Conservation (phyloP, 2,888 invertebrate genomes). For the Spodoptera picta region DNA sequence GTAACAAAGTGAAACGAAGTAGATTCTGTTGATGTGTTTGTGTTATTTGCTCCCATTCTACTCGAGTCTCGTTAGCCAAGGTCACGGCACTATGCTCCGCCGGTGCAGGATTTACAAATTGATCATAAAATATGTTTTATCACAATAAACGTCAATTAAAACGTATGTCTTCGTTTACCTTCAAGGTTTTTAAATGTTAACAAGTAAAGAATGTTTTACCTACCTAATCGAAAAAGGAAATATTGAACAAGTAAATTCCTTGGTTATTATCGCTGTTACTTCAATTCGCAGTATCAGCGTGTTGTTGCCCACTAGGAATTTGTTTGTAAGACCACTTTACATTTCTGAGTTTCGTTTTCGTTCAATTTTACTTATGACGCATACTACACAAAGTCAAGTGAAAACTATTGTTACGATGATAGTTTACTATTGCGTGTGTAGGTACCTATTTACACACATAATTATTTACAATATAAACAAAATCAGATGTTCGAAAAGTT, state of each 20-base stretch:
- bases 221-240: constrained; percentile 24
- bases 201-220: constrained; percentile 22
- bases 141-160: constrained; percentile 17
- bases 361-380: constrained; percentile 11
- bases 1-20: constrained; percentile 70
- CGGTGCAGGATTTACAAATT: constrained; percentile 35
- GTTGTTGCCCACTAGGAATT: constrained; percentile 25
- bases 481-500: constrained; percentile 7
- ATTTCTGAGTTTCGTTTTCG: constrained; percentile 22
- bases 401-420: constrained; percentile 5
- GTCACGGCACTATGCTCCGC: constrained; percentile 48
- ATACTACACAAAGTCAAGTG: constrained; percentile 1
- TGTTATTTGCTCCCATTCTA: constrained; percentile 67
- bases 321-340: constrained; percentile 36
- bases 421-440: not conserved
- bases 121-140: constrained; percentile 16
- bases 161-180: constrained; percentile 32
- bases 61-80: constrained; percentile 56
- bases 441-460: constrained; percentile 1
- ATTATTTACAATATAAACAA: constrained; percentile 1
- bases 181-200: constrained; percentile 21
- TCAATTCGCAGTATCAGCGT: constrained; percentile 26
- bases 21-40: constrained; percentile 67
- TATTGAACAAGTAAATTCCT: constrained; percentile 29
- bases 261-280: constrained; percentile 20